Percentiles rank a stretch among this genome's conserved stretches.
Conservation (phyloP, 2,113 vertebrate species). For the Bucco capensis region DNA sequence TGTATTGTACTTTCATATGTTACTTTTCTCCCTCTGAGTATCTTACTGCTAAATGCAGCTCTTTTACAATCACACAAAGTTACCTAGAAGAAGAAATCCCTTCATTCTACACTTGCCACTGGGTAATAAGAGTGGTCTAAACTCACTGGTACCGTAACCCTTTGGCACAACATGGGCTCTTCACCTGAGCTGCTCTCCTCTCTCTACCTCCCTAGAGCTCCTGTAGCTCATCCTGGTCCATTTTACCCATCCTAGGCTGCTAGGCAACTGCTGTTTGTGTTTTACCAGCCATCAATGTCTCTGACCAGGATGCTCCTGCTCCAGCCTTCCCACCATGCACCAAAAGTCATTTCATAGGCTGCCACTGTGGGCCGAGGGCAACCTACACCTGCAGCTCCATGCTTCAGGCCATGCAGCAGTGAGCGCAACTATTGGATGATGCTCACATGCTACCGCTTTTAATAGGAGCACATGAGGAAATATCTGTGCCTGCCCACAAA, state of each 20-base stretch:
- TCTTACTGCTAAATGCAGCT: background rate
- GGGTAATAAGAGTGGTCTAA: accelerated
- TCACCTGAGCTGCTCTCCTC: background rate
- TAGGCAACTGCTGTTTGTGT: accelerated
- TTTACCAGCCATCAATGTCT: background rate
- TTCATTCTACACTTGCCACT: background rate
- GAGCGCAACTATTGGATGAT: accelerated
- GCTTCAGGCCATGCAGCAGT: background rate
- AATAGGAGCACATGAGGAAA: background rate
- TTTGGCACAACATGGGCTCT: background rate
- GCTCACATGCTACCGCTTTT: accelerated
- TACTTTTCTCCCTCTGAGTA: background rate
- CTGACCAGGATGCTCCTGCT: accelerated
- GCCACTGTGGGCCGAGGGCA: background rate
- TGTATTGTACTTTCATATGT: background rate
- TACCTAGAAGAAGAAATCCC: background rate
- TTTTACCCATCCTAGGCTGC: background rate
- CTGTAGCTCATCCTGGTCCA: background rate
- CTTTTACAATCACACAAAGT: background rate
- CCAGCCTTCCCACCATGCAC: accelerated
- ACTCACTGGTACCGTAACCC: background rate
- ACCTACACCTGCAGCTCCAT: background rate
- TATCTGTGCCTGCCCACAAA: background rate
- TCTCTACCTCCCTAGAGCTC: background rate
- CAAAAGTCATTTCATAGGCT: background rate